Evolutionary conservation across 2,113 vertebrate species (phyloP), one percentile per base, ranked within the genome.

Genomic region (Rhynchopsitta pachyrhyncha): DNA sequence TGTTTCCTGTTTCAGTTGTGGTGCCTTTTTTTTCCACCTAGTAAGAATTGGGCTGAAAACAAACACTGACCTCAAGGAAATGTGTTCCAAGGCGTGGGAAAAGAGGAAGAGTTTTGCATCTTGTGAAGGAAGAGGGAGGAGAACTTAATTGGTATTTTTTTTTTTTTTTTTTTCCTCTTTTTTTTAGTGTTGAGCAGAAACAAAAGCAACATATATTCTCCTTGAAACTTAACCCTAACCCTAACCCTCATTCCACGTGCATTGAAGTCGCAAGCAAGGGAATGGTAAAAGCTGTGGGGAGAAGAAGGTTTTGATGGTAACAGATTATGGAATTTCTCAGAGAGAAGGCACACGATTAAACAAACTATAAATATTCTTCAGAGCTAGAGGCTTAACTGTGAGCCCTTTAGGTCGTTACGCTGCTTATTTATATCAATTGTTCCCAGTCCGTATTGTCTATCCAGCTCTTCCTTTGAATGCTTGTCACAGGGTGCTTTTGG

Each of bases 61-160:
- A 94, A 91, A 73, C 52, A 68, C 35, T 88, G 76, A 70, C 53
- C 69, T 97, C 64, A 93, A 84, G 95, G 87, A 94, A 95, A 75
- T 68, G 42, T 91, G 64, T 94, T 97, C 85, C 57, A 80, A 87
- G 75, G 78, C 53, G 14, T 95, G 90, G 92, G 95, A 91, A 91
- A 95, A 71, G 77, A 95, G 90, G 90, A 95, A 90, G 67, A 68
- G 25, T 84, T 89, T 82, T 94, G 42, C 60, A 29, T 87, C 52
- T 71, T 85, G 29, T 85, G 50, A 75, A 93, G 94, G 91, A 96
- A 94, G 62, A 84, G 67, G 78, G 81, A 84, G 74, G 87, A 94
- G 41, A 53, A 63, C 69, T 73, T 88, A 23, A 31, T 70, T 92
- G 22, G 18, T 13, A 22, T 17, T 49, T 13, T 46, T 11, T 8